Percentiles rank a stretch among this genome's conserved stretches.
Conservation (phyloP, 1,140 invertebrate genomes). For the Popillia japonica region DNA sequence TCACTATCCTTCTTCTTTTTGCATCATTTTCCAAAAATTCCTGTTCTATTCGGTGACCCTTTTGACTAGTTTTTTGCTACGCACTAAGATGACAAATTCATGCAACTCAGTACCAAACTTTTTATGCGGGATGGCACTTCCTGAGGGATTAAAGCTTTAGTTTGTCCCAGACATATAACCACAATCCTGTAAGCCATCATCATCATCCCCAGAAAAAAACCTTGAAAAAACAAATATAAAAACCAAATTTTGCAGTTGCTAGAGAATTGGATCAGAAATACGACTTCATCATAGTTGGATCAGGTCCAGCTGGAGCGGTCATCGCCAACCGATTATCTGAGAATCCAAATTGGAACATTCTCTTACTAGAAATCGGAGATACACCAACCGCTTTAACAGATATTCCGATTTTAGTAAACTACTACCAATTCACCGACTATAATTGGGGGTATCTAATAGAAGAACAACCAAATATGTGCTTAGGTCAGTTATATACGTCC, state of each 20-base stretch:
- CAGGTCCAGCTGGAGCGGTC: conserved; percentile 64
- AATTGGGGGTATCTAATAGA: conserved; percentile 85
- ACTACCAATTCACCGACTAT: conserved; percentile 73
- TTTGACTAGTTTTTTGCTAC: too few species aligned
- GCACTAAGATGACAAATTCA: too few species aligned
- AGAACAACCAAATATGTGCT: conserved; percentile 72
- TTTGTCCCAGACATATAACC: too few species aligned
- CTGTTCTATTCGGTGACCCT: too few species aligned
- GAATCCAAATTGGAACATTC: conserved; percentile 69
- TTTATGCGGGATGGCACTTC: too few species aligned
- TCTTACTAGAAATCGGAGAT: conserved; percentile 75
- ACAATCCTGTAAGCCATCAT: too few species aligned
- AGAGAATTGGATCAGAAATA: neutral
- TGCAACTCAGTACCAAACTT: too few species aligned
- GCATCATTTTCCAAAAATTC: too few species aligned
- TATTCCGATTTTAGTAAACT: conserved; percentile 73
- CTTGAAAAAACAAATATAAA: too few species aligned
- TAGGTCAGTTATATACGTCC: conserved; percentile 56
- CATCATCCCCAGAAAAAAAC: too few species aligned
- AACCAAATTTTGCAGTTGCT: neutral
- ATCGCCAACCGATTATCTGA: conserved; percentile 75
- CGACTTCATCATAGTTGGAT: conserved; percentile 52
- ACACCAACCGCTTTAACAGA: conserved; percentile 75
- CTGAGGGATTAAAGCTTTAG: too few species aligned
- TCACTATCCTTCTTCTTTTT: too few species aligned